Base-by-base conservation (phyloP, 2,888 invertebrate genomes). In the Chydorus sphaericus region DNA sequence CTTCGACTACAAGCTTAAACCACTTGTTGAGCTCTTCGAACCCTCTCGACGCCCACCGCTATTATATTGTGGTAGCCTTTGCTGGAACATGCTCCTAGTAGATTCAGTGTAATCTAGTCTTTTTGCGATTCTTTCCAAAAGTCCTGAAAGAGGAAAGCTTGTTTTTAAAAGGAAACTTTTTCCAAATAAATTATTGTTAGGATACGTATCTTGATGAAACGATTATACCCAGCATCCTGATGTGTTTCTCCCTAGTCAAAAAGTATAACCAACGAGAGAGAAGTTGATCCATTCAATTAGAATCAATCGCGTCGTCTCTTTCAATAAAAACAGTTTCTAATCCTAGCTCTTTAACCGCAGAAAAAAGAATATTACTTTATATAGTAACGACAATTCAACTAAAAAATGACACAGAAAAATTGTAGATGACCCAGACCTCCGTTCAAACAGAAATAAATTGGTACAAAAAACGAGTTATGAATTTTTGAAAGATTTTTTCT, bases 401-500 rank as follows among this genome's bases (percentile, higher is more conserved):
- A n/a, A n/a, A n/a, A n/a, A n/a, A n/a, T n/a, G n/a, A n/a, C n/a
- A n/a, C n/a, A n/a, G n/a, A n/a, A n/a, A n/a, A n/a, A n/a, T n/a
- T n/a, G n/a, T n/a, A n/a, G n/a, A n/a, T n/a, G n/a, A n/a, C n/a
- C n/a, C n/a, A n/a, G n/a, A n/a, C n/a, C n/a, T n/a, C n/a, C n/a
- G n/a, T n/a, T n/a, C n/a, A n/a, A n/a, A n/a, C n/a, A n/a, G n/a
- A n/a, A n/a, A n/a, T n/a, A n/a, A n/a, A n/a, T n/a, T n/a, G n/a
- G n/a, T n/a, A n/a, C n/a, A n/a, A n/a, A n/a, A n/a, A n/a, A n/a
- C n/a, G n/a, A n/a, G n/a, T n/a, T n/a, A n/a, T n/a, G n/a, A n/a
- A n/a, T 44, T 44, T 44, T 44, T 23, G 44, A 44, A 44, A 44
- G 26, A 44, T 44, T 44, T 44, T 44, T 44, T n/a, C n/a, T n/a